phyloP scores from a whole-genome alignment of 2,113 vertebrate species.

The Tachycineta bicolor region DNA sequence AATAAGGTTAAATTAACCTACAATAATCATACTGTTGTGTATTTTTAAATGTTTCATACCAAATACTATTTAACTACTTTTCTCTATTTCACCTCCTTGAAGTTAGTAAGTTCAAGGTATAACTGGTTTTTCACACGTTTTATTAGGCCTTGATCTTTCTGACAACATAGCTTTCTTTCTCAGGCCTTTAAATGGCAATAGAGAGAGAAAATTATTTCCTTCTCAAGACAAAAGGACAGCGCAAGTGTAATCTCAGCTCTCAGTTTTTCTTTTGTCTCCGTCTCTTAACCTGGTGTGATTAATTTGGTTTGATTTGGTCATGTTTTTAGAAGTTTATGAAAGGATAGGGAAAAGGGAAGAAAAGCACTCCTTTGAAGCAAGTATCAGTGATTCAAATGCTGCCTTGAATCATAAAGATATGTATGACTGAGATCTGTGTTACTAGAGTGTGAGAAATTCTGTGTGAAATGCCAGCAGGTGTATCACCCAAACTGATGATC shows the following conservation, averaged over 20 bases:
- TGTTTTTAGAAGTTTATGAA: conserved; percentile 11
- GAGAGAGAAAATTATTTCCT: conserved; percentile 22
- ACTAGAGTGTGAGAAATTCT: background rate
- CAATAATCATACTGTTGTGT: background rate
- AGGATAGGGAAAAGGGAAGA: background rate
- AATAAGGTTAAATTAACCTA: background rate
- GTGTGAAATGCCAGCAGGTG: background rate
- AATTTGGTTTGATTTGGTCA: background rate
- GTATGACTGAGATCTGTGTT: background rate
- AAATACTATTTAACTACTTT: background rate
- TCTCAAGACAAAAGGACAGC: background rate
- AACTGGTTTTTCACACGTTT: background rate
- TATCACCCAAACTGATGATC: background rate
- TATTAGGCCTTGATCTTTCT: background rate
- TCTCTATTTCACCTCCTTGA: background rate
- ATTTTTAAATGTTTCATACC: background rate
- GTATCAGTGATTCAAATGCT: background rate
- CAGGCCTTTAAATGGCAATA: background rate
- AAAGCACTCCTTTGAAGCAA: background rate
- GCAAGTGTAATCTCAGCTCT: background rate
- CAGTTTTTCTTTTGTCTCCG: conserved; percentile 8
- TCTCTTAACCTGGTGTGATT: conserved; percentile 23
- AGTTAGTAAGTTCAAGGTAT: background rate
- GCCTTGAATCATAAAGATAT: background rate
- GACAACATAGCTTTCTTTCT: background rate